phyloP scores from a whole-genome alignment of 2,113 vertebrate species.

The Nyctereutes procyonoides region DNA sequence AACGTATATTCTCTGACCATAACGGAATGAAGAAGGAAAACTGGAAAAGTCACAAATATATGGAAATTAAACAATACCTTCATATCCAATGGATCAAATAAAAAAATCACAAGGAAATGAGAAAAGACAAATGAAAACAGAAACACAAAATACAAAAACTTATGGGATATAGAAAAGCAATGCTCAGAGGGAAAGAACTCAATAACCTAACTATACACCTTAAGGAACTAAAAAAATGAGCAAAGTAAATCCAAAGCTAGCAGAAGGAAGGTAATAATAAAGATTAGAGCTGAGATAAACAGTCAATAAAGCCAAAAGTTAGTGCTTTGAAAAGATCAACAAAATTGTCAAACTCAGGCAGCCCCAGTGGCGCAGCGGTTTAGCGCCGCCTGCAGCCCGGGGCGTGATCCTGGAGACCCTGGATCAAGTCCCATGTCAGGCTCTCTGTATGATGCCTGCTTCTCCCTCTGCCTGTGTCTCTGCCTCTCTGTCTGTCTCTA shows the following conservation, averaged over 20 bases:
- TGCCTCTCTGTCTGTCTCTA: too few relatives aligned
- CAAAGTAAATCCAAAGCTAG: not conserved
- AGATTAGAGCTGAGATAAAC: not conserved
- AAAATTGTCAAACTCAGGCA: not conserved
- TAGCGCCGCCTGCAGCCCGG: too few relatives aligned
- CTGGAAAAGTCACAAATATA: not conserved
- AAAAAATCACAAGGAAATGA: not conserved
- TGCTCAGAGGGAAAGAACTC: not conserved
- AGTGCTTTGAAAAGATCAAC: not conserved
- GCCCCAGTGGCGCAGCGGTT: too few relatives aligned
- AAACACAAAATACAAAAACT: not conserved
- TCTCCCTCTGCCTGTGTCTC: too few relatives aligned
- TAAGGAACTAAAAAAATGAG: not conserved
- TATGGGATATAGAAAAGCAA: not conserved
- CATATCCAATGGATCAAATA: not conserved
- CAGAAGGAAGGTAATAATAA: not conserved
- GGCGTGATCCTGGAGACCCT: too few relatives aligned
- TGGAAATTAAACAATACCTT: conserved; percentile 3
- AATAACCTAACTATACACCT: not conserved
- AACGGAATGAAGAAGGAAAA: not conserved
- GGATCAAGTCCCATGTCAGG: too few relatives aligned
- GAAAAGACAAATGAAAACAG: conserved; percentile 11
- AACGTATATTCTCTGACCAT: not conserved
- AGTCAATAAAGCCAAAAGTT: not conserved
- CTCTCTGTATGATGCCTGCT: too few relatives aligned